These are phyloP conservation scores for Connochaetes taurinus DNA, from an alignment of 2,113 vertebrate species.

Conservation along the genomic window DNA sequence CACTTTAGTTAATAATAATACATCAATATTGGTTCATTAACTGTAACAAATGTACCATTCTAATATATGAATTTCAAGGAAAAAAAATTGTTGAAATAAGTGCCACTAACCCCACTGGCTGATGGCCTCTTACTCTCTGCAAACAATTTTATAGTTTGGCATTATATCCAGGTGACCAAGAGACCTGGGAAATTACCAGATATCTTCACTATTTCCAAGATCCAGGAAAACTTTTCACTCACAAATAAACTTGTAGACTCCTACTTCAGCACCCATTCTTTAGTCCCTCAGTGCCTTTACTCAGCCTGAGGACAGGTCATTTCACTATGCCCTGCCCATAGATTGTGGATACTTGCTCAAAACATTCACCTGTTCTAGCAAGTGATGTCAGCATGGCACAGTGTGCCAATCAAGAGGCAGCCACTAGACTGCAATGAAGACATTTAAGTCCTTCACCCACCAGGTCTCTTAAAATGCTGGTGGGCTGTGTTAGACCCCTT, in stretches of 20 bases:
- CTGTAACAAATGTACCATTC: not conserved
- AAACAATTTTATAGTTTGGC: not conserved
- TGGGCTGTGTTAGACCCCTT: not conserved
- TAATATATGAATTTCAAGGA: not conserved
- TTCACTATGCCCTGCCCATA: not conserved
- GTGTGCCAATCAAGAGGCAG: not conserved
- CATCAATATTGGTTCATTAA: not conserved
- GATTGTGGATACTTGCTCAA: not conserved
- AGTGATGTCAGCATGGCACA: not conserved
- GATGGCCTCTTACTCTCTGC: not conserved
- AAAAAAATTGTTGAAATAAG: not conserved
- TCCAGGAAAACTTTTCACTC: not conserved
- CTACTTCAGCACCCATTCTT: not conserved
- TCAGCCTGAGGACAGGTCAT: not conserved
- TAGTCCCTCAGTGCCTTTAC: not conserved
- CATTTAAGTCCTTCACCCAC: not conserved
- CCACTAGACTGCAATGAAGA: not conserved
- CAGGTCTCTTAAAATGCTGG: not conserved
- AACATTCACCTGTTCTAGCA: not conserved
- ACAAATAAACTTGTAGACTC: not conserved
- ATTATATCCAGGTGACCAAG: not conserved
- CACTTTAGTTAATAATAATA: not conserved
- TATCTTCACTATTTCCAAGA: conserved; percentile 16
- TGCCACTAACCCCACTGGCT: not conserved
- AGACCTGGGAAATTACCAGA: not conserved